Percentiles rank a stretch among this genome's conserved stretches.
These are phyloP conservation scores for Lymantria monacha DNA, from an alignment of 2,888 invertebrate species.

Conservation along the genomic window DNA sequence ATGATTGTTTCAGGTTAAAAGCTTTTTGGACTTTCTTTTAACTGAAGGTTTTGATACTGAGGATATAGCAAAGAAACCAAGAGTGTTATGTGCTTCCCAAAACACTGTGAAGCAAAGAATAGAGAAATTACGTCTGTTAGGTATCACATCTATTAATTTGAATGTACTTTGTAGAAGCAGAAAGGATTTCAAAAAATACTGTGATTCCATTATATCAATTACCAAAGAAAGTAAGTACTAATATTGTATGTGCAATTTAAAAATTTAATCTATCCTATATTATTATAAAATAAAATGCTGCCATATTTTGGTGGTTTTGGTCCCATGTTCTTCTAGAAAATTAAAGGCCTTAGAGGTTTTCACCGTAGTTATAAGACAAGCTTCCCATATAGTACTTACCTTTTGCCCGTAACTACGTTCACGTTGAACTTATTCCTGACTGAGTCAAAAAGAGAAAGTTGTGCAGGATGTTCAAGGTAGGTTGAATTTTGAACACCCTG, in stretches of 20 bases:
- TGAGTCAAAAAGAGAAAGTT: no score
- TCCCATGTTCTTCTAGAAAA: no score
- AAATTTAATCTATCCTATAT: no score
- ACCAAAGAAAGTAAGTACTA: constrained; percentile 29
- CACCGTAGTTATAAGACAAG: no score
- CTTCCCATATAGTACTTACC: no score
- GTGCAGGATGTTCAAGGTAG: no score
- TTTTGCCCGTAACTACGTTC: no score
- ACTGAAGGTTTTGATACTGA: constrained; percentile 75
- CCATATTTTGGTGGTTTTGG: no score
- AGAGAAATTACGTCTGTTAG: constrained; percentile 68
- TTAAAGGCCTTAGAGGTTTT: no score
- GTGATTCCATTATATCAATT: constrained; percentile 47
- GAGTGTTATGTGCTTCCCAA: constrained; percentile 80
- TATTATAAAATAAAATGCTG: no score
- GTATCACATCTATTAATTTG: constrained; percentile 72
- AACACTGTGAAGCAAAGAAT: constrained; percentile 79
- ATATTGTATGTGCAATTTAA: background rate
- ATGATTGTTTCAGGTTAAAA: constrained; percentile 72
- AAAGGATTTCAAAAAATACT: constrained; percentile 78
- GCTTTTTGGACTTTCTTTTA: constrained; percentile 81
- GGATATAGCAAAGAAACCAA: constrained; percentile 78
- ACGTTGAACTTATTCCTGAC: no score
- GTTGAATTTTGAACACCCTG: no score
- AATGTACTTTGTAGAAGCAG: constrained; percentile 81